Base-by-base conservation (phyloP, 2,113 vertebrate genomes). In the Laticauda laticaudata region DNA sequence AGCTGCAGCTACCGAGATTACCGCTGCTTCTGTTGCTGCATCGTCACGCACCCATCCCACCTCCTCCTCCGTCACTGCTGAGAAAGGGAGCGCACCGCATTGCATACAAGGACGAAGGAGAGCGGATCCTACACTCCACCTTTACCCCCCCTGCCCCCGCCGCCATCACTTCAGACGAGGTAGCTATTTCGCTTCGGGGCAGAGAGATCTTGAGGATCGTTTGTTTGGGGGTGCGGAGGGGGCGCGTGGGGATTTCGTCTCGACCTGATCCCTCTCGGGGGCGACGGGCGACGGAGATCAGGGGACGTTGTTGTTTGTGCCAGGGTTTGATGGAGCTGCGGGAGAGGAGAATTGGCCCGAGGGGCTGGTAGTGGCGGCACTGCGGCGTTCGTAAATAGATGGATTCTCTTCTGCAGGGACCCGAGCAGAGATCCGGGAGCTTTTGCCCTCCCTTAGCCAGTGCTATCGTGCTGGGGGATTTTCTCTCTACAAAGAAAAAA, bases 61-160 rank as follows among this genome's bases (percentile, higher is more conserved):
- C 88, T 34, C 54, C 87, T 85, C 81, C 87, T 7, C 11, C 88
- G 64, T 51, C 88, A 43, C 88, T 57, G 90, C 87, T 45, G 1
- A 10, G 75, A 15, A 1, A 51, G n/a, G 56, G 87, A 45, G 85
- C 14, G 93, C 90, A 6, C 43, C 53, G 86, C 56, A 91, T 57
- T 93, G 93, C 90, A 56, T 39, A 11, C 39, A 23, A 92, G 87
- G 87, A 29, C 87, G 87, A 92, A 75, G 92, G 59, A 88, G 86
- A 88, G 10, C 64, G 92, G 51, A 39, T 18, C 43, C 45, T 61
- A 23, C 51, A 15, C 54, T 69, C n/a, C 57, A 1, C 43, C 26
- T 9, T 51, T n/a, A 15, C 4, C 15, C 34, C 18, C 34, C 14
- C 15, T n/a, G n/a, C 14, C 45, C 9, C 8, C 9, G 14, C 15